Evolutionary conservation across 2,888 invertebrate species (phyloP), one percentile per base, ranked within the genome.

Genomic region (Eumacrocentrus americanus): DNA sequence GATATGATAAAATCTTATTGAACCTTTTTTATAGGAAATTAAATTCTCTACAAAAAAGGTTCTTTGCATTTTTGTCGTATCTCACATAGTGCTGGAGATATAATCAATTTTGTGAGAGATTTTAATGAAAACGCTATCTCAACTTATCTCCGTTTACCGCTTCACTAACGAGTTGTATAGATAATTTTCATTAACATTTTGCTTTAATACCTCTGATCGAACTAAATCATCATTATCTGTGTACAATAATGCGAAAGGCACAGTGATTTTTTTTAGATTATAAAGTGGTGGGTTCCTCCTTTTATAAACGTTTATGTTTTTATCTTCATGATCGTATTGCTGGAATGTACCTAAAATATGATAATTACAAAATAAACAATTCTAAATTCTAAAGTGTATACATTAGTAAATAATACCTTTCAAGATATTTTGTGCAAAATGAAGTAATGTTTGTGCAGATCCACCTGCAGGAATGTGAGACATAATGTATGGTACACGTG

Each of bases 221-320:
- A 60, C 44, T 11, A 72, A 3, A 16, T 37, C 12, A 57, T 74
- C 74, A 16, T 66, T 69, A 4, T 61, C 44, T 22, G 67, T 68
- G 51, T 72, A 74, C 58, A 72, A 58, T 60, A 73, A 47, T 47
- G 67, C 70, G 2, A 67, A 59, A n/a, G 67, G 66, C 5, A 61
- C 62, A 12, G 59, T 63, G 42, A 70, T 61, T 58, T 67, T 67
- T n/a, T 64, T 63, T 5, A 71, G 23, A 42, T 69, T 62, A 59
- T 71, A 71, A 1, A 34, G 20, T 35, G 69, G 67, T 7, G 70
- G 67, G 25, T 40, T 60, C 40, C 58, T 62, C 14, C 62, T 58
- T 11, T 63, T 61, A 29, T 70, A 71, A 6, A 58, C 54, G 5
- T 58, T 61, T 18, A 60, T 64, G 57, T 70, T 70, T 6, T 63